A percentile compares a stretch with the other conserved stretches of the same genome.
Conservation (phyloP, 2,888 invertebrate species). For the Cephus spinipes region DNA sequence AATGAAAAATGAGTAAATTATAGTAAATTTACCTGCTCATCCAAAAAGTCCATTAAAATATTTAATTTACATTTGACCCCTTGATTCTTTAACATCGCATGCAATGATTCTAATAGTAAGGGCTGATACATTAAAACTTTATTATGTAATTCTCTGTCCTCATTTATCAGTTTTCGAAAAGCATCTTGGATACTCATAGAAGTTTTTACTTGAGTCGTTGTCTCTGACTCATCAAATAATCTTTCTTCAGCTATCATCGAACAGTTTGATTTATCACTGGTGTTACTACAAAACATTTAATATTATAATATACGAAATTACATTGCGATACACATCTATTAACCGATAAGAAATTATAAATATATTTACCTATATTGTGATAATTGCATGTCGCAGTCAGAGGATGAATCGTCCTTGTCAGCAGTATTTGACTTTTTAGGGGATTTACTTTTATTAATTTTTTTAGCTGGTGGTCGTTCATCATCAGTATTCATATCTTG, state of each 20-base stretch:
- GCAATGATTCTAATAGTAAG: slow-evolving; percentile 66
- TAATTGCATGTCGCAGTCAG: not conserved
- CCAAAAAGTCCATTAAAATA: slow-evolving; percentile 68
- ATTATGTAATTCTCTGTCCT: slow-evolving; percentile 62
- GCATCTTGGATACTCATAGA: slow-evolving; percentile 38
- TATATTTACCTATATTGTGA: not conserved
- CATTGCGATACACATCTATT: not conserved
- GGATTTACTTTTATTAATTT: slow-evolving; percentile 10
- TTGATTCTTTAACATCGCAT: slow-evolving; percentile 60
- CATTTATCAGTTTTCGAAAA: slow-evolving; percentile 49
- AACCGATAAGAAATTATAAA: not conserved
- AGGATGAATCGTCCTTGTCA: not conserved
- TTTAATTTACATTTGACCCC: slow-evolving; percentile 66
- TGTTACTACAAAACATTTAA: slow-evolving; percentile 19
- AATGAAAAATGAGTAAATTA: not conserved
- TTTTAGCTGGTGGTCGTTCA: slow-evolving; percentile 36
- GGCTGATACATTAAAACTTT: slow-evolving; percentile 69
- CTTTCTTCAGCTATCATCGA: slow-evolving; percentile 39
- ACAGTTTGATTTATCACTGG: slow-evolving; percentile 9
- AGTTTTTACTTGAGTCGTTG: slow-evolving; percentile 20
- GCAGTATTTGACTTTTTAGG: not conserved
- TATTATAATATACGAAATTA: not conserved
- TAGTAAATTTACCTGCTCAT: slow-evolving; percentile 65
- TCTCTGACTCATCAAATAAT: slow-evolving; percentile 37
- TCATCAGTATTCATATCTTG: slow-evolving; percentile 19